Base-by-base conservation (phyloP, 2,888 invertebrate species). In the Caenorhabditis sulstoni region DNA sequence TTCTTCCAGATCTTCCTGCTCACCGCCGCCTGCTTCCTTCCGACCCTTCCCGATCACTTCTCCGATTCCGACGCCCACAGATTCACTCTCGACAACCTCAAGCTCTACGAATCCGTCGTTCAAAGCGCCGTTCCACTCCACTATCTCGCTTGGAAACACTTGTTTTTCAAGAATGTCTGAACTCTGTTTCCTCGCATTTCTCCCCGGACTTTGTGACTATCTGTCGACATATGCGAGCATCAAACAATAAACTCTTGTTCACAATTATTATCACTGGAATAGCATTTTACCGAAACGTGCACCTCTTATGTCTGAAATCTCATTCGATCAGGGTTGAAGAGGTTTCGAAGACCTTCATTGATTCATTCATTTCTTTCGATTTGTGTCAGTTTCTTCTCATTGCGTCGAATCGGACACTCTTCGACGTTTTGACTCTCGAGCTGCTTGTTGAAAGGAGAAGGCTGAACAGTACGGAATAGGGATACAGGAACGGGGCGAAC, bases 51-150 rank as follows among this genome's bases (percentile, higher is more conserved):
- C 4, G 47, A 57, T 11, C 62, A 57, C 11, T 61, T 52, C 9
- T 16, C 58, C 41, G 22, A 39, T 35, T 5, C 18, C 18, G 18
- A 5, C 16, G 23, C 7, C 0, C 45, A 41, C 29, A 49, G 41
- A 16, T 71, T 22, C 57, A 62, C 71, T 12, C 41, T 71, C 37
- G 71, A 71, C 39, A 71, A 62, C n/a, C 35, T 71, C 49, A 71
- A 71, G 29, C 52, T 71, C 37, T 71, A 62, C 57, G 71, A 71
- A 41, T 71, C 71, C 0, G 71, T 71, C 5, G 29, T 71, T 18
- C 71, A 62, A 23, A 62, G 71, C 55, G 71, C 62, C 9, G 39
- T 71, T 9, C 71, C 71, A n/a, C n/a, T 71, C 14, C 71, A 71
- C 39, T 71, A 71, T 49, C 55, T 71, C 35, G 62, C 71, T 0